Conservation (phyloP, 2,797 vertebrate genomes). For the Balearica regulorum region DNA sequence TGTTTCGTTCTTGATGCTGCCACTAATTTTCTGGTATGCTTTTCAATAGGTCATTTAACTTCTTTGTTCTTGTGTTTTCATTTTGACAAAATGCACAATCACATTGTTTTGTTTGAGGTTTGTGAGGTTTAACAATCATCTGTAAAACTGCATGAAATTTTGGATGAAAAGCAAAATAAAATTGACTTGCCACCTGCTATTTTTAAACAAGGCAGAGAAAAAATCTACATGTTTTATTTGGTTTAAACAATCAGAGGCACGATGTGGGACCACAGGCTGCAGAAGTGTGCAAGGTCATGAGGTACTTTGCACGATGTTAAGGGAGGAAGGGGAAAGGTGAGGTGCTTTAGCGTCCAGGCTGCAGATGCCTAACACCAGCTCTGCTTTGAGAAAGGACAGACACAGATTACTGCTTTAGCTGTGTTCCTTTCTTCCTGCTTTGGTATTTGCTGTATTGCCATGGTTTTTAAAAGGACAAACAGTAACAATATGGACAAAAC, state of each 20-base stretch:
- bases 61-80: background rate
- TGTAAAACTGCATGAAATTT: background rate
- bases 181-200: background rate
- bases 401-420: fast-evolving
- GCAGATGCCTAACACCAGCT: background rate
- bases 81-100: background rate
- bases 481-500: background rate
- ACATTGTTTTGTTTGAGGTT: background rate
- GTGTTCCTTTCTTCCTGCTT: background rate
- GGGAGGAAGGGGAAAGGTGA: background rate
- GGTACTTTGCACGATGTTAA: background rate
- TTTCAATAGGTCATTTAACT: background rate
- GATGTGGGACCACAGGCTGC: background rate
- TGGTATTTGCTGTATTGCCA: background rate
- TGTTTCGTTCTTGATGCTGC: background rate
- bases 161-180: background rate
- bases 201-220: background rate
- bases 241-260: background rate
- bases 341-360: background rate
- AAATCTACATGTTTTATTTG: background rate
- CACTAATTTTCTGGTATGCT: background rate
- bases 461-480: background rate
- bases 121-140: background rate
- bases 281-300: background rate
- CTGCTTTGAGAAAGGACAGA: background rate